phyloP scores from a whole-genome alignment of 2,797 vertebrate species.

The Fundulus diaphanus region DNA sequence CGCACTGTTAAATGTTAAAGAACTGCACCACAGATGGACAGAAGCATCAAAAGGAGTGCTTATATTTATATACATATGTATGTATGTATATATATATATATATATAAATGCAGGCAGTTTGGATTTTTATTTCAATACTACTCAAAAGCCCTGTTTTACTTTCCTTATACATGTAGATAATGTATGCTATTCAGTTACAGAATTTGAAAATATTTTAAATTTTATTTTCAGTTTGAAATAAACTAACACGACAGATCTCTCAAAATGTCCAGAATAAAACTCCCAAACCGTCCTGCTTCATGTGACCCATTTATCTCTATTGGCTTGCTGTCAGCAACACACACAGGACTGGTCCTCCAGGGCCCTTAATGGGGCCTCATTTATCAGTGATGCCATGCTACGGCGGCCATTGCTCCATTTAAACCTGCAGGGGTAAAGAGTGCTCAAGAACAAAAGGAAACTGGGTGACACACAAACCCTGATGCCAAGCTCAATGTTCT shows the following conservation, averaged over 20 bases:
- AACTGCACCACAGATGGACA: neutral
- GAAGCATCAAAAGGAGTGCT: neutral
- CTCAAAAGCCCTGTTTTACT: neutral
- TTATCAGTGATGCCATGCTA: conserved; percentile 59
- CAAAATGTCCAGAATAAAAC: conserved; percentile 12
- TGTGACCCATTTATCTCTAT: conserved; percentile 64
- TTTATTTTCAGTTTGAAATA: neutral
- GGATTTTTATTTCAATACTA: neutral
- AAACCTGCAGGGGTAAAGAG: conserved; percentile 49
- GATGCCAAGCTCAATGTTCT: conserved; percentile 99
- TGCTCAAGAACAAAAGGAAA: conserved; percentile 33
- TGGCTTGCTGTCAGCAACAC: conserved; percentile 42
- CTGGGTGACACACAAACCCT: conserved; percentile 86
- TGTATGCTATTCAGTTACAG: neutral
- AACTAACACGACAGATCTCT: neutral
- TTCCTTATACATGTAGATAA: neutral
- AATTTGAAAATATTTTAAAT: neutral
- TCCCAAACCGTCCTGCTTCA: conserved; percentile 22
- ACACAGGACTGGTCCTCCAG: conserved; percentile 48
- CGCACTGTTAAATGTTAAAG: neutral
- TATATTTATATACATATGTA: no score
- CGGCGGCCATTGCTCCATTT: conserved; percentile 61
- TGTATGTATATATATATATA: no score
- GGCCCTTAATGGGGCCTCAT: conserved; percentile 68
- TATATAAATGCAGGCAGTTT: neutral